Conservation (phyloP, 2,888 invertebrate species). For the Anagyrus pseudococci region DNA sequence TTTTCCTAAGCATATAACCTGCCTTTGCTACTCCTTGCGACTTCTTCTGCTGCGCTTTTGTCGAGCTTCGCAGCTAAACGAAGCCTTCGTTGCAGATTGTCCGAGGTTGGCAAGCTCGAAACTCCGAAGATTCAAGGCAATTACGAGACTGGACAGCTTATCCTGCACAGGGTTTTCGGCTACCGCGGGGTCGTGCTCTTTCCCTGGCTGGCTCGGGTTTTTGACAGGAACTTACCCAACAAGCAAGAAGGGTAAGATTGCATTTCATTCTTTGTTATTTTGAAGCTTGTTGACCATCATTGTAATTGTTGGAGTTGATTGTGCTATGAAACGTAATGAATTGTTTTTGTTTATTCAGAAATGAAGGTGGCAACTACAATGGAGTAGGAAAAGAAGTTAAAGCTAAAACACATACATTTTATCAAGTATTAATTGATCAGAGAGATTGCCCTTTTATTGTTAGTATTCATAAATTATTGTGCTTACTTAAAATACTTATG, state of each 20-base stretch:
- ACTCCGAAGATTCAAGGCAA: conserved; percentile 85
- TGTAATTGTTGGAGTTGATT: too few relatives aligned
- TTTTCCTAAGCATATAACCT: background rate
- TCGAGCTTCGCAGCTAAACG: too few relatives aligned
- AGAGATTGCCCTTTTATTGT: conserved; percentile 97
- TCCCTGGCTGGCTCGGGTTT: conserved; percentile 95
- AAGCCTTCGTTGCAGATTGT: conserved; percentile 77
- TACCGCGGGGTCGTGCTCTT: conserved; percentile 96
- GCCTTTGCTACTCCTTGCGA: too few relatives aligned
- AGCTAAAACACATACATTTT: conserved; percentile 92
- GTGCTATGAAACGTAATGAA: too few relatives aligned
- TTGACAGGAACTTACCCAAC: conserved; percentile 86
- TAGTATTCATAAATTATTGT: conserved; percentile 61
- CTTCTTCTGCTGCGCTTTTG: too few relatives aligned
- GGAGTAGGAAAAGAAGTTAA: conserved; percentile 83
- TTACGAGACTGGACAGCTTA: conserved; percentile 95
- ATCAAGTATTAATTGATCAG: conserved; percentile 97
- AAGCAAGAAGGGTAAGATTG: conserved; percentile 66
- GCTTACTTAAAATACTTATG: conserved; percentile 4
- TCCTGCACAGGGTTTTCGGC: conserved; percentile 95
- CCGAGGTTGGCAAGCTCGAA: conserved; percentile 93
- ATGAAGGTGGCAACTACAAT: conserved; percentile 54
- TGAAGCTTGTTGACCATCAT: too few relatives aligned
- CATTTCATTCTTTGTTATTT: background rate
- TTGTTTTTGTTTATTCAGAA: conserved; percentile 43